Conservation (phyloP, 2,888 invertebrate species). For the Xestia ashworthii region DNA sequence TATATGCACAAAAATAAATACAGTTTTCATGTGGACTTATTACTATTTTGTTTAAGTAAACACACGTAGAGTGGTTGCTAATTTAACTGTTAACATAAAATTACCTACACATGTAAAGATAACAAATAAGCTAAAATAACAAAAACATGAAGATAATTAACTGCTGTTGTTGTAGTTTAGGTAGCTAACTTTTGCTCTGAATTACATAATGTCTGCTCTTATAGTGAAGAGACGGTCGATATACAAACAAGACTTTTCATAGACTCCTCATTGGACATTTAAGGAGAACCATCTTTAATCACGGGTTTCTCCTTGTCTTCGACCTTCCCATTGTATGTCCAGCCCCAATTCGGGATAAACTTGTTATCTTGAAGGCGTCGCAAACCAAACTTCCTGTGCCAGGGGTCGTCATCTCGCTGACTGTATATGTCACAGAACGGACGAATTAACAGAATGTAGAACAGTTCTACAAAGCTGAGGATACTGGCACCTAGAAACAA, state of each 20-base stretch:
- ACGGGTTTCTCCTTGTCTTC: constrained; percentile 49
- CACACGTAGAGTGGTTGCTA: background rate
- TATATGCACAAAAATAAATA: background rate
- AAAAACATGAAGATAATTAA: background rate
- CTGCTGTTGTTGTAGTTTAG: background rate
- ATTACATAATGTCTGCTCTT: background rate
- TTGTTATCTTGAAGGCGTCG: constrained; percentile 81
- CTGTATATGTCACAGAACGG: constrained; percentile 87
- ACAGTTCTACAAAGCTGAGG: constrained; percentile 92
- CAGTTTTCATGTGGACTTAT: background rate
- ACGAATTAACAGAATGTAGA: constrained; percentile 90
- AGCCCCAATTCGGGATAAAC: constrained; percentile 76
- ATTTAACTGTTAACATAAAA: constrained; percentile 11
- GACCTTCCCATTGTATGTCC: constrained; percentile 73
- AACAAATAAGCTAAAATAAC: background rate
- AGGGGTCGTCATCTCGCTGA: constrained; percentile 83
- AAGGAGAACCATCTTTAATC: constrained; percentile 4
- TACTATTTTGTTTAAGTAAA: background rate
- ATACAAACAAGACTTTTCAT: background rate
- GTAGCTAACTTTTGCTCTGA: background rate
- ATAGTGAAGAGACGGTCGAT: background rate
- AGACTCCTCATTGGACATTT: background rate
- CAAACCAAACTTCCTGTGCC: constrained; percentile 83
- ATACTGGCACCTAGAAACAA: constrained; percentile 92
- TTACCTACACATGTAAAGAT: constrained; percentile 6